Conservation (phyloP, 2,888 invertebrate species). For the Trissolcus japonicus region DNA sequence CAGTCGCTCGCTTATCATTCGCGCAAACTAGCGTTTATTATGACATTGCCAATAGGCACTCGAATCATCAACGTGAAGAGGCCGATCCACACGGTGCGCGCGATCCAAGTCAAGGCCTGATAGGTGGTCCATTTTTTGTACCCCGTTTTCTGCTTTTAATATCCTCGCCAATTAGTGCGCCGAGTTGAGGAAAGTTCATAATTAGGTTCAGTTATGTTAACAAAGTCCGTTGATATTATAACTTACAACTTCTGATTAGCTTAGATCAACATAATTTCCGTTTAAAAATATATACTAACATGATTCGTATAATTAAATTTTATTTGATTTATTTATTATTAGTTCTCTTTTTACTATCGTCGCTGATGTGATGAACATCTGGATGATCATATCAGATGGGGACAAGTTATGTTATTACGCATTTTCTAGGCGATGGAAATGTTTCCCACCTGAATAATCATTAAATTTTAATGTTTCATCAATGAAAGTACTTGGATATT, state of each 20-base stretch:
- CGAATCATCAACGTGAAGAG: no score
- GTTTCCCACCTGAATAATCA: slow-evolving; percentile 25
- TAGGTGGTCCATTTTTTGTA: slow-evolving; percentile 19
- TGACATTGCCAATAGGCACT: slow-evolving; percentile 39
- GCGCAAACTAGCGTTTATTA: slow-evolving; percentile 19
- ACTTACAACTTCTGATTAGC: no score
- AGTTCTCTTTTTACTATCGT: no score
- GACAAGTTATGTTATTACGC: no score
- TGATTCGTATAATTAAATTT: no score
- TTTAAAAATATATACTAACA: not conserved
- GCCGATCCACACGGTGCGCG: not conserved
- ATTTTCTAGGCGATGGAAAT: slow-evolving; percentile 12
- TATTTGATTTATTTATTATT: no score
- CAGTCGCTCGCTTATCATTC: slow-evolving; percentile 46
- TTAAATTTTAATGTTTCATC: slow-evolving; percentile 37
- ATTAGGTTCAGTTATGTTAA: not conserved
- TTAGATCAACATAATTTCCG: not conserved
- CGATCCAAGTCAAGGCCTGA: slow-evolving; percentile 4
- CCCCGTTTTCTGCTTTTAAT: slow-evolving; percentile 7
- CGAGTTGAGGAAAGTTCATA: not conserved
- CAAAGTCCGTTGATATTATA: no score
- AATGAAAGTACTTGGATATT: slow-evolving; percentile 24
- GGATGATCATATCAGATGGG: not conserved
- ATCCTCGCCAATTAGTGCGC: not conserved
- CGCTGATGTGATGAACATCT: no score